Percentiles rank a stretch among this genome's conserved stretches.
Conservation (phyloP, 1,140 invertebrate genomes). For the Lycorma delicatula region DNA sequence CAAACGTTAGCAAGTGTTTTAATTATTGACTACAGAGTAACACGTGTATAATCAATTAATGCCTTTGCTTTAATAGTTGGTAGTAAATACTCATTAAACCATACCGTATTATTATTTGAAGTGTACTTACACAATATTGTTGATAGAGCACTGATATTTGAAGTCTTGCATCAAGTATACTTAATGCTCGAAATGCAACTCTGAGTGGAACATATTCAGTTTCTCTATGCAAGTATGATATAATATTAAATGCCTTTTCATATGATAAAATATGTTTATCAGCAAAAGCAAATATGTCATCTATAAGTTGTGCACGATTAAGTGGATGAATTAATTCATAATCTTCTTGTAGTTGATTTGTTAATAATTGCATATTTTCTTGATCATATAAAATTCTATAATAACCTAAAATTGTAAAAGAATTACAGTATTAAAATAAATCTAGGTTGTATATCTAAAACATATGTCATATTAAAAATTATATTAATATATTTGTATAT, state of each 20-base stretch:
- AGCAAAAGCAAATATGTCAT: slow-evolving; percentile 72
- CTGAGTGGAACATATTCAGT: slow-evolving; percentile 15
- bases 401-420: slow-evolving; percentile 51
- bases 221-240: slow-evolving; percentile 42
- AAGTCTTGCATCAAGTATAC: neutral
- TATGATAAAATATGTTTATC: slow-evolving; percentile 36
- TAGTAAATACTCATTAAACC: too few species aligned
- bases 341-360: slow-evolving; percentile 41
- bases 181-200: neutral
- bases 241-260: slow-evolving; percentile 35
- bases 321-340: slow-evolving; percentile 42
- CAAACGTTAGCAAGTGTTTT: too few species aligned
- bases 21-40: too few species aligned
- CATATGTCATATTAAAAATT: too few species aligned
- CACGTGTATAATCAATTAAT: too few species aligned
- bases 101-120: too few species aligned
- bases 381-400: slow-evolving; percentile 67
- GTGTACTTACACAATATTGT: too few species aligned
- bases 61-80: too few species aligned
- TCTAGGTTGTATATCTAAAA: too few species aligned
- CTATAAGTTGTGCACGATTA: slow-evolving; percentile 68
- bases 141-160: too few species aligned
- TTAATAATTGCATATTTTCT: slow-evolving; percentile 53
- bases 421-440: too few species aligned
- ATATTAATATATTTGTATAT: too few species aligned